Base-by-base conservation (phyloP, 2,113 vertebrate species). In the Mastomys natalensis region DNA sequence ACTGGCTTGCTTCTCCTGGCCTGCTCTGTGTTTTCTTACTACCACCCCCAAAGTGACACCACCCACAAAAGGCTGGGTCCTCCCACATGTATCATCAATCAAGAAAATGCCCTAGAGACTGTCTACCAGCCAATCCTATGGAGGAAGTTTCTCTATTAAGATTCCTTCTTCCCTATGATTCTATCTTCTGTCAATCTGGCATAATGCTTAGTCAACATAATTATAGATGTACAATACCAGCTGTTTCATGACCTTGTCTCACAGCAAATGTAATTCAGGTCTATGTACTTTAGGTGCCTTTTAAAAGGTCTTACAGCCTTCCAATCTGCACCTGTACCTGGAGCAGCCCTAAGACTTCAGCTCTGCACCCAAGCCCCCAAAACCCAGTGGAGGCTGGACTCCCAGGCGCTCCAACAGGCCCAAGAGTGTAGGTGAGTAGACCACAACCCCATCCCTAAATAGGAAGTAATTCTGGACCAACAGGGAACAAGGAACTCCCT, bases 221-320 rank as follows among this genome's bases (percentile, higher is more conserved):
- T 15, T 12, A 34, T 10, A 68, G 51, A 29, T 0, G 0, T 0
- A 13, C 34, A 24, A 26, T 3, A 43, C 19, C 37, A 22, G 13
- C 60, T 5, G 0, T 29, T 58, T 13, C 72, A 7, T 60, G 48
- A 62, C 37, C 73, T 68, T 72, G 4, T 80, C 91, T 89, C 37
- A 31, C 24, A 7, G 13, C 84, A 77, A 53, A 29, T 17, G 3
- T 45, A 60, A 37, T 64, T 51, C 40, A 48, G 73, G 15, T 22
- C 29, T 84, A 60, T 81, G 78, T 19, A 8, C 22, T 78, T 74
- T 66, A 29, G 2, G 60, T 48, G 31, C 7, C 15, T 37, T 68
- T 37, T 74, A 64, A 13, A 90, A 92, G 11, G 66, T 68, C 17
- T 40, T n/a, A 72, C 70, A 72, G 17, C 37, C 10, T 51, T 51